phyloP scores from a whole-genome alignment of 2,797 vertebrate species.

The Caiman crocodilus region DNA sequence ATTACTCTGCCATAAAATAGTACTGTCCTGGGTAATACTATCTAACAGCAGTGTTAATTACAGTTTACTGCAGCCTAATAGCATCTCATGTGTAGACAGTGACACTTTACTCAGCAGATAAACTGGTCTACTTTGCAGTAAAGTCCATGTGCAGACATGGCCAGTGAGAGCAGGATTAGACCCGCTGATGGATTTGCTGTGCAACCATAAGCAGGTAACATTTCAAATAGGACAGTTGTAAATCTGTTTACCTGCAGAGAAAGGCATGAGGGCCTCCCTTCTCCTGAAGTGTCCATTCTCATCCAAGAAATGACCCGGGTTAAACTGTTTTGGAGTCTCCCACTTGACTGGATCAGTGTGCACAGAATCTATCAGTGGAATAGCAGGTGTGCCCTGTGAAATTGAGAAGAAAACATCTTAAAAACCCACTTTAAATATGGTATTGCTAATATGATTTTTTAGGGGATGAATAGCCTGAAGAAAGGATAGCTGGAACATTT shows the following conservation, averaged over 20 bases:
- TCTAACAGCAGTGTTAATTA: no score
- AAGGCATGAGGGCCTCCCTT: slow-evolving; percentile 45
- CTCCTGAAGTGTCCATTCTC: slow-evolving; percentile 53
- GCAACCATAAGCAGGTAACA: background rate
- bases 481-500: rapidly evolving
- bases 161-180: rapidly evolving
- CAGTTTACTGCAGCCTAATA: no score
- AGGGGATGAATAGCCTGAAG: rapidly evolving
- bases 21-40: no score
- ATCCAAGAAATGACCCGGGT: slow-evolving; percentile 57
- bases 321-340: slow-evolving; percentile 26
- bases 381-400: slow-evolving; percentile 15
- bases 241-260: slow-evolving; percentile 51
- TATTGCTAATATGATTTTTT: background rate
- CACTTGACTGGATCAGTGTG: slow-evolving; percentile 47
- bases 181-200: background rate
- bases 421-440: background rate
- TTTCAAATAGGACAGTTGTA: rapidly evolving
- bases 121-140: no score
- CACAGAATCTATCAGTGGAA: background rate
- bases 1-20: no score
- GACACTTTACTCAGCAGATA: no score
- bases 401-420: no score
- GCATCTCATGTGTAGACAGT: no score
- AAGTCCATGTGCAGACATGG: rapidly evolving